These are phyloP conservation scores for Hapalemur alaotrensis DNA, from an alignment of 2,797 vertebrate genomes.

Conservation along the genomic window DNA sequence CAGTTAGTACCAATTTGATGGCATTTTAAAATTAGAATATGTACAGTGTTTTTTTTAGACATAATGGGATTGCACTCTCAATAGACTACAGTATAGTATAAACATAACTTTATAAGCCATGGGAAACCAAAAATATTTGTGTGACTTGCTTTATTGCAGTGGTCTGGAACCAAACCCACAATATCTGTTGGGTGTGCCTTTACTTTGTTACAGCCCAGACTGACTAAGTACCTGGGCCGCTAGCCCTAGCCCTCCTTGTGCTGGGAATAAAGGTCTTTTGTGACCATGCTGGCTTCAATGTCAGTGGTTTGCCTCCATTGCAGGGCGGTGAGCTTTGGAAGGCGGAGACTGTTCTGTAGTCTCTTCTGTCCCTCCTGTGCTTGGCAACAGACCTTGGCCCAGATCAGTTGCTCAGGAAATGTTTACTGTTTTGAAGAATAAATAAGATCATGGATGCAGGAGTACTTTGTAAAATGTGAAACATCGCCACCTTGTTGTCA, in stretches of 20 bases:
- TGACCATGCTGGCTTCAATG: neutral
- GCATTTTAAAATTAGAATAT: neutral
- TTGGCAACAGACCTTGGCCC: neutral
- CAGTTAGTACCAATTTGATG: too few relatives aligned
- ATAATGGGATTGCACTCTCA: neutral
- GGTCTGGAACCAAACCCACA: neutral
- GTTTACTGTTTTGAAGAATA: neutral
- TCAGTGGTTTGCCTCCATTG: neutral
- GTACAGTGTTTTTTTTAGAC: neutral
- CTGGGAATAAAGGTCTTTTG: neutral
- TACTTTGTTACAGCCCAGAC: neutral
- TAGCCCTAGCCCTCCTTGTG: neutral
- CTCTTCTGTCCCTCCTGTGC: neutral
- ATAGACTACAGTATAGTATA: neutral
- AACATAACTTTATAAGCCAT: neutral
- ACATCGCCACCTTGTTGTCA: neutral
- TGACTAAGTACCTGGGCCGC: neutral
- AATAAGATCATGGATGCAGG: neutral
- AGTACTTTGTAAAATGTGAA: neutral
- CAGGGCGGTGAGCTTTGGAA: neutral
- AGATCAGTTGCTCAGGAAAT: neutral
- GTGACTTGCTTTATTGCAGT: neutral
- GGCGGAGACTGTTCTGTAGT: neutral
- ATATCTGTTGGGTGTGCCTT: neutral
- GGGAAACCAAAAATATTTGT: neutral